Evolutionary conservation across 2,113 vertebrate genomes (phyloP).

Genomic region (Petaurus breviceps): DNA sequence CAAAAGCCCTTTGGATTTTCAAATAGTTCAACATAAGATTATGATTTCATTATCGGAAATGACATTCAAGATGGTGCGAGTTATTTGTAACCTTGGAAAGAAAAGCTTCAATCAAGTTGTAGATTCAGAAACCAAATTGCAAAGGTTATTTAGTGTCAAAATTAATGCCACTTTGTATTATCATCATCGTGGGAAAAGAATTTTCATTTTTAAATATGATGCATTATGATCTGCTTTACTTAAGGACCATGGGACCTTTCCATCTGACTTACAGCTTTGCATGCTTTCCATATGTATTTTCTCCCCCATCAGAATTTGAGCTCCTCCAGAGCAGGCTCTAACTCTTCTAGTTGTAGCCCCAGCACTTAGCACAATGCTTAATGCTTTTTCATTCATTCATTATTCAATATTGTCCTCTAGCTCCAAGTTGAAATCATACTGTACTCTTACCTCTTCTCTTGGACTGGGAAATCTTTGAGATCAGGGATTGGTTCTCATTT

Average conservation of each 20-base stretch:
- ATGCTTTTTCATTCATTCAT: background rate
- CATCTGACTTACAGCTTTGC: background rate
- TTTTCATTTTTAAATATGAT: background rate
- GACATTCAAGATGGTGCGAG: background rate
- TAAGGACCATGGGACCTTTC: background rate
- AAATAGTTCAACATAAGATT: background rate
- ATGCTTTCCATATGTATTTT: background rate
- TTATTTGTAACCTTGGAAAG: background rate
- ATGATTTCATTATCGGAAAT: background rate
- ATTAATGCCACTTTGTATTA: background rate
- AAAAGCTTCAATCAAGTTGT: background rate
- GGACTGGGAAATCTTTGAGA: background rate
- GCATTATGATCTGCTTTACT: background rate
- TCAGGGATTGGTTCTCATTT: background rate
- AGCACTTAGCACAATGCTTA: background rate
- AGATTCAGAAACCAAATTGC: background rate
- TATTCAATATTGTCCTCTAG: background rate
- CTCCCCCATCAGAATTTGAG: background rate
- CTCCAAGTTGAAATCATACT: background rate
- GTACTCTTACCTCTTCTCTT: background rate
- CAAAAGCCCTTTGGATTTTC: background rate
- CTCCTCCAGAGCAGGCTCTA: background rate
- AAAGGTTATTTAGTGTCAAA: background rate
- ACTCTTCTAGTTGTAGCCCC: background rate
- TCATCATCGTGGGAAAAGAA: background rate